Evolutionary conservation across 2,113 vertebrate species (phyloP), one percentile per base, ranked within the genome.

Genomic region (Casuarius casuarius): DNA sequence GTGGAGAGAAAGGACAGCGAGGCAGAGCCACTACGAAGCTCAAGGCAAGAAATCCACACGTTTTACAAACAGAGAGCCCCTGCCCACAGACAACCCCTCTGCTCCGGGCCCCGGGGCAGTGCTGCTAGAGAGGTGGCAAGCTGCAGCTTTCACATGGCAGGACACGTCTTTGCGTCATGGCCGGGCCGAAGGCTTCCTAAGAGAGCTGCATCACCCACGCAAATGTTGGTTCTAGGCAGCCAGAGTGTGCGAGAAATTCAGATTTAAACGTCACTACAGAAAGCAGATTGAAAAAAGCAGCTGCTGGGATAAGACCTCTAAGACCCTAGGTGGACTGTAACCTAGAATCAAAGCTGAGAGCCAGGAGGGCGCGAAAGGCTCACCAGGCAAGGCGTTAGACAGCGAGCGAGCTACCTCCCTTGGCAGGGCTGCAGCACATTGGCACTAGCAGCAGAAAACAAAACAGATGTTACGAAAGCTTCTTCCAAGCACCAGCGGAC

Each of bases 391-490:
- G 92, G 95, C 70, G 0, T 81, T 89, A 79, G 92, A 90, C 90
- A 80, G 92, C 70, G 21, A 94, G 96, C 66, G 35, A 79, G 80
- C 92, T 87, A 63, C 84, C 89, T 92, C 94, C 91, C 40, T 80
- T 75, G 68, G 72, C 87, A 94, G 96, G 84, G 89, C 85, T 42
- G 92, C 92, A 94, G 95, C 95, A 93, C 92, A 84, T 90, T 84
- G 91, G 95, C 95, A 96, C 90, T 90, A 97, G 93, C 94, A 95
- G 96, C 82, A 93, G 92, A 33, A 74, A 92, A 96, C 97, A 91
- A 87, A 95, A 96, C 94, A 79, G 94, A 78, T 96, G 97, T 95
- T 96, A 97, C 95, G 0, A 46, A 97, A 97, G 95, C 97, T 96
- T 95, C 95, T 94, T 96, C 93, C 95, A 94, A 97, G 93, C 92